phyloP scores from a whole-genome alignment of 2,888 invertebrate species.

The Eledona agricola region DNA sequence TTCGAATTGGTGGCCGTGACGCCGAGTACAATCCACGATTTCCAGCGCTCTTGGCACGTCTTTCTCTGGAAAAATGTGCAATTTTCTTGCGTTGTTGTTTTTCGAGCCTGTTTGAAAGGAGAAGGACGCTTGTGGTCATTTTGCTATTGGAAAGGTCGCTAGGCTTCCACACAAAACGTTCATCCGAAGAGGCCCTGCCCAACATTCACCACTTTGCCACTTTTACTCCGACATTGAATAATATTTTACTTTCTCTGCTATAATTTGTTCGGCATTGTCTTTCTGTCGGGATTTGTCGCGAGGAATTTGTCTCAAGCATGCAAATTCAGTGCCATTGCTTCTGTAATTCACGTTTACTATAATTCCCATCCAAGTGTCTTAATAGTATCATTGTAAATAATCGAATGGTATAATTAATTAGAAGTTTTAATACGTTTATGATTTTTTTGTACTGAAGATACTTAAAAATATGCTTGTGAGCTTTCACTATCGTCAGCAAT shows the following conservation, averaged over 20 bases:
- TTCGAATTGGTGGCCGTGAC: slow-evolving; percentile 8
- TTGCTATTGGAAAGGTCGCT: slow-evolving; percentile 30
- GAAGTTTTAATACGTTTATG: too few relatives aligned
- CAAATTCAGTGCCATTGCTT: too few relatives aligned
- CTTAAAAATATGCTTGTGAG: too few relatives aligned
- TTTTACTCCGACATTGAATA: slow-evolving; percentile 40
- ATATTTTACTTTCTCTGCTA: slow-evolving; percentile 38
- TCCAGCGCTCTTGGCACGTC: slow-evolving; percentile 30
- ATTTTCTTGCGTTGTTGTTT: slow-evolving; percentile 7
- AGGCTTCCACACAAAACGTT: slow-evolving; percentile 30
- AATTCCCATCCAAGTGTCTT: too few relatives aligned
- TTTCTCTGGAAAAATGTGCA: slow-evolving; percentile 4
- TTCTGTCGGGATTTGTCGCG: slow-evolving; percentile 21
- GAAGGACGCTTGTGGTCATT: slow-evolving; percentile 28
- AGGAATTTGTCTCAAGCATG: slow-evolving; percentile 13
- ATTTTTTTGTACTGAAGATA: too few relatives aligned
- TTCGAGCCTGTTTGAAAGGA: slow-evolving; percentile 8
- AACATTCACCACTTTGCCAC: slow-evolving; percentile 41
- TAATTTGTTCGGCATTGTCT: slow-evolving; percentile 27
- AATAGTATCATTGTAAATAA: too few relatives aligned
- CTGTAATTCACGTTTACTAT: too few relatives aligned
- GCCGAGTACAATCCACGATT: slow-evolving; percentile 8
- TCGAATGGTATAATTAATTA: too few relatives aligned
- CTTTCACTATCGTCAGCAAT: too few relatives aligned
- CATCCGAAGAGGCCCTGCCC: slow-evolving; percentile 38